A percentile compares a stretch with the other conserved stretches of the same genome.
phyloP scores from a whole-genome alignment of 2,888 invertebrate species.

The Harpagoxenus sublaevis region DNA sequence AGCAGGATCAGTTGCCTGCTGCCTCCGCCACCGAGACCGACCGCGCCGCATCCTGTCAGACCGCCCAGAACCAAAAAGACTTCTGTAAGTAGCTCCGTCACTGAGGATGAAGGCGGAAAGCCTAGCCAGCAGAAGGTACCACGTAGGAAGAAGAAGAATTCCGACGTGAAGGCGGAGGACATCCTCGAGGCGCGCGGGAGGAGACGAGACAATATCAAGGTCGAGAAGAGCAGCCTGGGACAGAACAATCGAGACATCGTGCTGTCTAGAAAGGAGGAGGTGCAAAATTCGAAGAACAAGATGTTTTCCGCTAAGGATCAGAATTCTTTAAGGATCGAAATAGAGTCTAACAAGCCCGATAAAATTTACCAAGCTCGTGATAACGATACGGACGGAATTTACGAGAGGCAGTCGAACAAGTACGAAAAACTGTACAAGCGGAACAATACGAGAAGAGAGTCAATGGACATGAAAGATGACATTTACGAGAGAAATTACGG shows the following conservation, averaged over 20 bases:
- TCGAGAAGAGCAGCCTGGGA: constrained; percentile 25
- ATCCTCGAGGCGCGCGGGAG: constrained; percentile 79
- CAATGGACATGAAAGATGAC: constrained; percentile 49
- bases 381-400: constrained; percentile 41
- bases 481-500: constrained; percentile 70
- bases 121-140: constrained; percentile 84
- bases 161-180: constrained; percentile 82
- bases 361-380: constrained; percentile 57
- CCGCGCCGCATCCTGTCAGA: constrained; percentile 88
- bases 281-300: constrained; percentile 64
- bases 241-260: constrained; percentile 38
- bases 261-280: constrained; percentile 56
- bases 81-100: constrained; percentile 86
- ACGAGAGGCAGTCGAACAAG: constrained; percentile 70
- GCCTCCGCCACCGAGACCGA: constrained; percentile 53
- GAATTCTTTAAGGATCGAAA: constrained; percentile 27
- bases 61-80: constrained; percentile 92
- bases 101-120: constrained; percentile 78
- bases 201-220: constrained; percentile 45
- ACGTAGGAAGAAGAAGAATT: constrained; percentile 78
- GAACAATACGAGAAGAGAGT: constrained; percentile 27
- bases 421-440: constrained; percentile 71
- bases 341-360: constrained; percentile 35
- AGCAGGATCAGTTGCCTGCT: constrained; percentile 71
- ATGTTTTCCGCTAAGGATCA: constrained; percentile 38